Base-by-base conservation (phyloP, 1,140 invertebrate genomes). In the Triops cancriformis region DNA sequence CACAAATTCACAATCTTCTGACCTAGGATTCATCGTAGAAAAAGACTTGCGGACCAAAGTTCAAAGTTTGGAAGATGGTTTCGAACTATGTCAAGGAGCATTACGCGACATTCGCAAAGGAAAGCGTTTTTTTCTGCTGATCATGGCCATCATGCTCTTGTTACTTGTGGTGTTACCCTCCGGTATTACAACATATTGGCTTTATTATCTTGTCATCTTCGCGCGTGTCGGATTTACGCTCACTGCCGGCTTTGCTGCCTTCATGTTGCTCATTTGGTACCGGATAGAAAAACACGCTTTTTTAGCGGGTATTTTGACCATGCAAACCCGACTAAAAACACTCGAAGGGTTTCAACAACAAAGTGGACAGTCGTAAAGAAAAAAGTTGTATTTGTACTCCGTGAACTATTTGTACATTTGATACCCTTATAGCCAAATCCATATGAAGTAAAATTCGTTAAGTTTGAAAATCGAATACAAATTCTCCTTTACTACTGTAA, bases 231-330 rank as follows among this genome's bases (percentile, higher is more conserved):
- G 88, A 2, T 79, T 88, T 9, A 80, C 83, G 5, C 80, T 84
- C 37, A 80, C 85, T 14, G 83, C 85, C 77, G 86, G 90, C 77
- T 93, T 93, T 83, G 87, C 87, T 78, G 79, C 92, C 42, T 88
- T 92, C 79, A 93, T 94, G 92, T 90, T 89, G 75, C 87, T 90
- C 23, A 82, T 94, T 80, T 94, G 92, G 92, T 91, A 93, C 83
- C 88, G 86, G 78, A 90, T 93, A 77, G 93, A 94, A 83, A 87
- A 86, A 80, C 92, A 94, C 85, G 91, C 91, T 75, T 85, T 93
- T 6, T 87, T 90, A 82, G 89, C 92, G n/a, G 90, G 90, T 26
- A 87, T 86, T 82, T 84, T 86, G 45, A 86, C 86, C 1, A 90
- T 91, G 88, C 86, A 90, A 82, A 83, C 89, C 64, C 72, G 43